Base-by-base conservation (phyloP, 2,888 invertebrate species). In the Caenorhabditis becei region DNA sequence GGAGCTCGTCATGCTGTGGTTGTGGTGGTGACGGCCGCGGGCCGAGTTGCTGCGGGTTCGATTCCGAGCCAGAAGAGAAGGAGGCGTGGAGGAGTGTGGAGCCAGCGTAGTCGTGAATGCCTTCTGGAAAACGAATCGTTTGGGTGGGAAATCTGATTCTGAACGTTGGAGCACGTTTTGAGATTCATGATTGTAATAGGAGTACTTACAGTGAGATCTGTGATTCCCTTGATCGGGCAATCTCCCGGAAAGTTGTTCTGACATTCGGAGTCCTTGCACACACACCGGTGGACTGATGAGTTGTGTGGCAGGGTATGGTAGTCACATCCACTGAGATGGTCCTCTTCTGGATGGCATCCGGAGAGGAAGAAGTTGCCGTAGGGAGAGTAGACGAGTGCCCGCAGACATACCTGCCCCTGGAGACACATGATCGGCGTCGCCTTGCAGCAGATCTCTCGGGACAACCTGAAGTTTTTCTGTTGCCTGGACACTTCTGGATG, bases 311-410 rank as follows among this genome's bases (percentile, higher is more conserved):
- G 56, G 0, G 26, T 20, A 49, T 86, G 85, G 20, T 44, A 75
- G 53, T 83, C 82, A 53, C 85, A 86, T 16, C 85, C 85, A 41
- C 67, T 72, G 7, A 82, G 28, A 69, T 80, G 75, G 47, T 86
- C 80, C 28, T 86, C 85, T 56, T 81, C 75, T 2, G 70, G 65
- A 66, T 84, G 83, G 62, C 85, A 86, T 7, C 85, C 85, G 24
- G 83, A 84, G 3, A 86, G 69, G 66, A 83, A 84, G 63, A 86
- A 86, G 28, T 72, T 81, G 5, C 81, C 82, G 23, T 84, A 78
- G 1, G 79, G 79, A 11, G 85, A 81, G 49, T 72, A 74, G 35
- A 86, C 82, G 16, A 77, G 71, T 11, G 85, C 85, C 66, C 85
- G 78, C 10, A 86, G 79, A 53, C 85, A 86, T 1, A 77, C 80